Evolutionary conservation across 2,797 vertebrate genomes (phyloP), one percentile per base, ranked within the genome.

Genomic region (Diplodus sargus): DNA sequence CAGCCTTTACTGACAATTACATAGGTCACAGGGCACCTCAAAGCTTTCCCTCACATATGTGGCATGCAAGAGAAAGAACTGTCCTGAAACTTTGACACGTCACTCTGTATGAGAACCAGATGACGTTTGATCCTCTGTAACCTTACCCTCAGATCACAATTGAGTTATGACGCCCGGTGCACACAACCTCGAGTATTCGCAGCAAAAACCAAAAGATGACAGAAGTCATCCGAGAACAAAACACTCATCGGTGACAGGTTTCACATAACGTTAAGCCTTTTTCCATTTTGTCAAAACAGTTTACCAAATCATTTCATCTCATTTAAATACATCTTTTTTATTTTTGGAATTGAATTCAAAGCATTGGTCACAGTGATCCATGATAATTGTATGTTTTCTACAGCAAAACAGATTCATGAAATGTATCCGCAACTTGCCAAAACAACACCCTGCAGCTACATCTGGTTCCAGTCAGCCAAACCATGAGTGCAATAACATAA

Each of bases 171-270:
- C 42, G 43, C 54, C 47, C 69, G 2, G 3, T 59, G 60, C 76
- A 64, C 51, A 65, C 42, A 77, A 82, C 54, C 52, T 59, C 42
- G 23, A 79, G 61, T 67, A 68, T 85, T 42, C 67, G 53, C 51
- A 81, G 74, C 60, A 66, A 87, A 87, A 89, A 82, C 81, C 81
- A 89, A 79, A 79, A 75, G 71, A 90, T 86, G 88, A 91, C 83
- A 84, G 47, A 85, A 69, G 85, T 76, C 48, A 90, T 84, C 59
- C 81, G 90, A 89, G 82, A 89, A 74, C 12, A 75, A 71, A 88
- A 64, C 20, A 57, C 52, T 56, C 58, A 72, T 28, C 48, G 18
- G 53, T 74, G 8, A 58, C 78, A 56, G 34, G 64, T 61, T 70
- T 78, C 51, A 75, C 23, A 28, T 68, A 30, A 77, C 10, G 17